These are phyloP conservation scores for Arvicanthis niloticus DNA, from an alignment of 2,113 vertebrate species.

Conservation along the genomic window DNA sequence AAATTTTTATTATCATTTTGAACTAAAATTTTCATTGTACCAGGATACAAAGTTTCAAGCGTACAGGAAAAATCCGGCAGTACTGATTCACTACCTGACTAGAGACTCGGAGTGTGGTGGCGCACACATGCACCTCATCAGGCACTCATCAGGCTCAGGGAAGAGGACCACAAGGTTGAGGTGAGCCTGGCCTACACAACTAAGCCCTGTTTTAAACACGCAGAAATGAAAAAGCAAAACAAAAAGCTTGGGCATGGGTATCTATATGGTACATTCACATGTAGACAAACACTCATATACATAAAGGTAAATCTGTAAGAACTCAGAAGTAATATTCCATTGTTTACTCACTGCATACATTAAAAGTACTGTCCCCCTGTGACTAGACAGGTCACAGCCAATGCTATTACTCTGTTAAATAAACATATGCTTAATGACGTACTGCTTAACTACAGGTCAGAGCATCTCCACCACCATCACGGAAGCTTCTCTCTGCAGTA, in stretches of 20 bases:
- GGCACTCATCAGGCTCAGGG: background rate
- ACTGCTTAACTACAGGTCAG: background rate
- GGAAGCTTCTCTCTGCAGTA: too few species aligned
- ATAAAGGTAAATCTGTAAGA: background rate
- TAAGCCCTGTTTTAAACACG: background rate
- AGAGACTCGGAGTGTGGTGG: background rate
- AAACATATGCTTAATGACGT: background rate
- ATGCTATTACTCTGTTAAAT: background rate
- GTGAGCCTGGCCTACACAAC: background rate
- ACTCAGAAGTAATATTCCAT: background rate
- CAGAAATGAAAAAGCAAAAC: background rate
- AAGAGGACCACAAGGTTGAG: background rate
- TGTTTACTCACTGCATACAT: background rate
- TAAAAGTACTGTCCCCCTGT: background rate
- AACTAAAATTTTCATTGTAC: slow-evolving; percentile 34
- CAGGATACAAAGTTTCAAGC: slow-evolving; percentile 49
- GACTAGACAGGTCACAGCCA: background rate
- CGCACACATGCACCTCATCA: background rate
- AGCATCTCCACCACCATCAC: background rate
- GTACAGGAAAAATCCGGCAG: background rate
- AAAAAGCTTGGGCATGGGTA: background rate
- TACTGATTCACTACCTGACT: background rate
- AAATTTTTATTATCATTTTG: background rate
- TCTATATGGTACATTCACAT: background rate
- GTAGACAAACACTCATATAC: background rate